Evolutionary conservation across 2,797 vertebrate species (phyloP).

Genomic region (Falco rusticolus): DNA sequence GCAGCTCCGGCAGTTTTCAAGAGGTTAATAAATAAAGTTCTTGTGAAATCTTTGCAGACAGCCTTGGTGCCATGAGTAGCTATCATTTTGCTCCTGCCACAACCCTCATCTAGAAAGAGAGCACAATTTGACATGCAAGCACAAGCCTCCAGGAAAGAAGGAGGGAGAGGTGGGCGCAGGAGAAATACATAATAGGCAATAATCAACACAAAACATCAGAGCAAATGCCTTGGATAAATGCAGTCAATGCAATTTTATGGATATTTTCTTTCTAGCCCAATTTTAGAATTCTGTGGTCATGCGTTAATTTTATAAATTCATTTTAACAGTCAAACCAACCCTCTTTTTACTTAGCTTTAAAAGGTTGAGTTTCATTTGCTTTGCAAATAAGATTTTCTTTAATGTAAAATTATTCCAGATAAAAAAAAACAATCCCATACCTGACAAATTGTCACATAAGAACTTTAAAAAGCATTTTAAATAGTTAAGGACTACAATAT

Average conservation of each 20-base stretch:
- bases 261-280: background rate
- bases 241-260: background rate
- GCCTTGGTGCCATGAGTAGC: background rate
- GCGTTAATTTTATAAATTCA: background rate
- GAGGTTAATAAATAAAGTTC: background rate
- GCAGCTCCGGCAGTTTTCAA: background rate
- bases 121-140: background rate
- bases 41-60: background rate
- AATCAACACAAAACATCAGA: background rate
- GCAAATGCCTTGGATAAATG: background rate
- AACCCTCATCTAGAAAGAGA: background rate
- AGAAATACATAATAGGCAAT: background rate
- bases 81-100: background rate
- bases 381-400: constrained; percentile 10
- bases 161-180: background rate
- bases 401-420: background rate
- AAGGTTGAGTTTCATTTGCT: constrained; percentile 3
- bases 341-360: background rate
- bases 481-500: background rate
- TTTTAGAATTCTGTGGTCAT: background rate
- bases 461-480: background rate
- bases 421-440: background rate
- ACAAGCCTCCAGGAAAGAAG: background rate
- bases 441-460: background rate
- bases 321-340: background rate